phyloP scores from a whole-genome alignment of 1,140 invertebrate genomes.

The Tigriopus japonicus region DNA sequence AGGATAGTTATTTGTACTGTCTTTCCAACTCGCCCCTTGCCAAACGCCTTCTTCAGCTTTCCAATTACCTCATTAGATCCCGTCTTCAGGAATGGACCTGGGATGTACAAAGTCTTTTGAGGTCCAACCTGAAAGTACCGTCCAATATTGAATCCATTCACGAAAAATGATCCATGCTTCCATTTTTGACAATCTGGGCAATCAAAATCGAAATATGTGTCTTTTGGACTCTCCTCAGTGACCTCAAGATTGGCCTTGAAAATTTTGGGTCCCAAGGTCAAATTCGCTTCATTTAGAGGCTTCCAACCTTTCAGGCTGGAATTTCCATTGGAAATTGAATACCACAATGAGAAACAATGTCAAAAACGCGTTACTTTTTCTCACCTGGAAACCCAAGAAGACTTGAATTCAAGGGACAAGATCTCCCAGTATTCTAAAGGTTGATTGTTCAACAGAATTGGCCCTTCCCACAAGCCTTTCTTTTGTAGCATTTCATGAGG shows the following conservation, averaged over 20 bases:
- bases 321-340: too few species aligned
- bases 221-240: constrained; percentile 1
- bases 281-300: too few species aligned
- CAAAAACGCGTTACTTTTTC: background rate
- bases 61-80: constrained; percentile 28
- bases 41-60: too few species aligned
- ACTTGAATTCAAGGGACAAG: background rate
- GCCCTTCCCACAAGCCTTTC: constrained; percentile 26
- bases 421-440: background rate
- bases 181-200: constrained; percentile 1
- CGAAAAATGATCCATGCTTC: constrained; percentile 23
- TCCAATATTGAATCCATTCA: constrained; percentile 34
- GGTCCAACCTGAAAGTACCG: constrained; percentile 32
- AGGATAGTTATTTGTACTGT: too few species aligned
- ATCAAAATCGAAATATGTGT: constrained; percentile 7
- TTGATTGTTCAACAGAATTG: background rate
- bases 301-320: too few species aligned
- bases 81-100: constrained; percentile 24
- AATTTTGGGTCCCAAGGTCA: background rate
- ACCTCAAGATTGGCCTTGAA: constrained; percentile 4
- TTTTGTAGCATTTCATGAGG: constrained; percentile 27
- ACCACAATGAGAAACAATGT: too few species aligned
- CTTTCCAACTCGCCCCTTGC: too few species aligned
- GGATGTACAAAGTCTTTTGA: constrained; percentile 29
- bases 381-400: background rate